Conservation (phyloP, 35 echinoderm and acorn worm genomes). For the Apostichopus californicus region DNA sequence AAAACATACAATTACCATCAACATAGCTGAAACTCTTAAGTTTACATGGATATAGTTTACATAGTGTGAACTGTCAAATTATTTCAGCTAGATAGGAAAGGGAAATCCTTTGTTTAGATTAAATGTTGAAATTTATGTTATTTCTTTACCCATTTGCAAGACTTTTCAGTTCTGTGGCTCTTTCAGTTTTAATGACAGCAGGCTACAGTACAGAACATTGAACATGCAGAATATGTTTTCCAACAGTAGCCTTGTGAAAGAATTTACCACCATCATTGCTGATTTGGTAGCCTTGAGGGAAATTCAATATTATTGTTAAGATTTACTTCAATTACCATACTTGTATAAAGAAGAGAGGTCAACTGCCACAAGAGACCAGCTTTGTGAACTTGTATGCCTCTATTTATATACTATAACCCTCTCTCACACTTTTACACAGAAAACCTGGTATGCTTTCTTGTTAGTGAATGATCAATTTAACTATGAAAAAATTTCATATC, state of each 20-base stretch:
- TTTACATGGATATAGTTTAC: too few species aligned
- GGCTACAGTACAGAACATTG: not conserved
- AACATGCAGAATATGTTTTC: not conserved
- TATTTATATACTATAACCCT: conserved; percentile 5
- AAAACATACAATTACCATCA: too few species aligned
- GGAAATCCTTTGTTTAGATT: too few species aligned
- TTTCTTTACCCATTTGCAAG: too few species aligned
- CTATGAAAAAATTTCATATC: not conserved
- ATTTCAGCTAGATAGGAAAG: too few species aligned
- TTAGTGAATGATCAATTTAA: not conserved
- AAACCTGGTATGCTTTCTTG: not conserved
- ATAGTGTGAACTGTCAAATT: too few species aligned
- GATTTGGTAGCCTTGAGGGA: not conserved
- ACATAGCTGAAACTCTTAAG: too few species aligned
- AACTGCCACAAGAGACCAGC: conserved; percentile 31
- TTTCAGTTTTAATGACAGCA: too few species aligned
- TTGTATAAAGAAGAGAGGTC: conserved; percentile 26
- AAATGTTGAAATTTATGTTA: too few species aligned
- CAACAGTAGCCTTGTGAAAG: not conserved
- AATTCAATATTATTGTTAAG: conserved; percentile 18
- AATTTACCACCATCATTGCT: too few species aligned
- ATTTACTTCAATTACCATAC: conserved; percentile 46
- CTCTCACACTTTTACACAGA: not conserved
- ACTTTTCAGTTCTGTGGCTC: too few species aligned
- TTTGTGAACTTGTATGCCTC: not conserved